Percentiles rank a stretch among this genome's conserved stretches.
Evolutionary conservation across 2,888 invertebrate species (phyloP).

Genomic region (Heliconius ethilla): DNA sequence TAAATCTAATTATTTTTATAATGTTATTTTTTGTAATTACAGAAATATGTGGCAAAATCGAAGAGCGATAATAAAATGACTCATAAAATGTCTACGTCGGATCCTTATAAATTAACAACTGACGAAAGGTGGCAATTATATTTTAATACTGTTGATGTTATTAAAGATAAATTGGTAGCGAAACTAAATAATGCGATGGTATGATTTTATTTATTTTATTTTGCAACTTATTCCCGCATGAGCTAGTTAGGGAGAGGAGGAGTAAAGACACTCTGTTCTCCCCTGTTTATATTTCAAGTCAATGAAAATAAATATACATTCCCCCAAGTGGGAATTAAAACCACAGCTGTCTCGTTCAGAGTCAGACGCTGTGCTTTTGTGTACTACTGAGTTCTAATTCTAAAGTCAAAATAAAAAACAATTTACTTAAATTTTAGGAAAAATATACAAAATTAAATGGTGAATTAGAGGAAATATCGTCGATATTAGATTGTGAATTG

Average conservation of each 20-base stretch:
- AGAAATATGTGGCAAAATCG: conserved; percentile 56
- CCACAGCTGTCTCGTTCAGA: too few species aligned
- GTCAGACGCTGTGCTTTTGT: too few species aligned
- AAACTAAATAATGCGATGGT: conserved; percentile 67
- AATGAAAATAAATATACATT: too few species aligned
- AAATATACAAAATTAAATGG: conserved; percentile 60
- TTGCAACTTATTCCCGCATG: too few species aligned
- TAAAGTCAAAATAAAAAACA: not conserved
- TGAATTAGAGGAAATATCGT: conserved; percentile 77
- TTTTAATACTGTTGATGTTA: conserved; percentile 52
- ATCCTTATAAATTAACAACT: conserved; percentile 55
- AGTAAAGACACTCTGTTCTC: too few species aligned
- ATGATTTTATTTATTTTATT: conserved; percentile 43
- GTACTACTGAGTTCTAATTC: too few species aligned
- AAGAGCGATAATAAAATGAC: not conserved
- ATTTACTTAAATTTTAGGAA: conserved; percentile 47
- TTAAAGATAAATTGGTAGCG: conserved; percentile 57
- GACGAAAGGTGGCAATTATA: conserved; percentile 69
- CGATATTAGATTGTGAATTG: conserved; percentile 81
- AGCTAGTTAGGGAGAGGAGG: too few species aligned
- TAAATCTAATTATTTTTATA: too few species aligned
- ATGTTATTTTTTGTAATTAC: conserved; percentile 14
- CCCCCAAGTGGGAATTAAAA: too few species aligned
- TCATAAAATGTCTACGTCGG: conserved; percentile 41
- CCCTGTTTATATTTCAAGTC: too few species aligned